phyloP scores from a whole-genome alignment of 2,888 invertebrate genomes.

The Lasioglossum leucozonium region DNA sequence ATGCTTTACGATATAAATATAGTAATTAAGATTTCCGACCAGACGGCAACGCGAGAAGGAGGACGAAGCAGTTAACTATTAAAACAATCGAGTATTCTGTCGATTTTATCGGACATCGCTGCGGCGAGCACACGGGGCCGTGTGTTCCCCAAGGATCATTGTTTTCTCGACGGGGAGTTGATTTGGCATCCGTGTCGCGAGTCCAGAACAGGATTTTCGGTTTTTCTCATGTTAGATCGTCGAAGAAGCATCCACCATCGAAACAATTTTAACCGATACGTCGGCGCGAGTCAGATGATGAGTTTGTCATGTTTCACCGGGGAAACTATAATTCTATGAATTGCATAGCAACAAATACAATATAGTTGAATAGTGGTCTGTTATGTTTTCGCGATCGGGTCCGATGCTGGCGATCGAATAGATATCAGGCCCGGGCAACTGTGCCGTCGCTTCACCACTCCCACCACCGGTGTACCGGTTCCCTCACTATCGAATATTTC shows the following conservation, averaged over 20 bases:
- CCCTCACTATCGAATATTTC: too few relatives aligned
- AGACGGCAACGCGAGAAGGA: constrained; percentile 56
- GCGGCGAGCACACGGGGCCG: constrained; percentile 40
- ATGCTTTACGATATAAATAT: constrained; percentile 71
- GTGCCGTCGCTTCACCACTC: too few relatives aligned
- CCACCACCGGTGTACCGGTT: too few relatives aligned
- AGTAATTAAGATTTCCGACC: constrained; percentile 72
- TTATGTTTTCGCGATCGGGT: neutral
- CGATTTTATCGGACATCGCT: constrained; percentile 36
- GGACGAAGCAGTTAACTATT: constrained; percentile 43
- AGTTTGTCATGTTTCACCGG: constrained; percentile 7
- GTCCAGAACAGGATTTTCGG: constrained; percentile 1
- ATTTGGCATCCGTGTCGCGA: constrained; percentile 16
- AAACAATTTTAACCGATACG: constrained; percentile 10
- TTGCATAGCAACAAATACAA: neutral
- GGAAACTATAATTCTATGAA: neutral
- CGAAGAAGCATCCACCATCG: constrained; percentile 14
- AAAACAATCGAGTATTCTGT: constrained; percentile 42
- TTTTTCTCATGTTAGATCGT: neutral
- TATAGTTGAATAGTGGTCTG: neutral
- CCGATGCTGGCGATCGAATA: neutral
- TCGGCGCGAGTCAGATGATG: neutral
- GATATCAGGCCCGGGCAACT: too few relatives aligned
- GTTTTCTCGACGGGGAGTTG: neutral
- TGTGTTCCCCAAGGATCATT: constrained; percentile 11